Base-by-base conservation (phyloP, 2,888 invertebrate species). In the Macaria notata region DNA sequence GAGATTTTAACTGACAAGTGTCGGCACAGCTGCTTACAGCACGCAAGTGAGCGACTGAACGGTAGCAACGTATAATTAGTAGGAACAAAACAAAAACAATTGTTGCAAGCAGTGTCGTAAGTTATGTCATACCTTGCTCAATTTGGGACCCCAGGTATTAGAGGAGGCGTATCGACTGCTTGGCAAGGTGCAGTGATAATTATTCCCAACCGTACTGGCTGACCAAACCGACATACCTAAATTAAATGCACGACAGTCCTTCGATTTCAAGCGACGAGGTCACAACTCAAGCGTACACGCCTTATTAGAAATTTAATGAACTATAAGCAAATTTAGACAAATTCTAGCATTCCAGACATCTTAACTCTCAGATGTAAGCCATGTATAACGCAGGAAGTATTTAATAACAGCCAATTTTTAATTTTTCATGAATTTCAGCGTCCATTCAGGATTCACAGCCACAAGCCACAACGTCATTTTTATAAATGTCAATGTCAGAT, bases 151-250 rank as follows among this genome's bases (percentile, higher is more conserved):
- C 89, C 91, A 90, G 73, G 75, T 88, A 83, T 84, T 84, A 78
- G 84, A 81, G 63, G 83, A 79, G 75, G 79, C 78, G 82, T 82
- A 83, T 73, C 88, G 86, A 80, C 84, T 83, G 78, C 81, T 79
- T 75, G 84, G 83, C 75, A 84, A 80, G 74, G 79, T 82, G 76
- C 76, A 80, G 75, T 83, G 84, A 76, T 85, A 86, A 85, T 88
- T 89, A 84, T 88, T 88, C 76, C 88, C 94, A 84, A 93, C 92
- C 74, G 93, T 92, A 81, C 93, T 92, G 79, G 94, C 94, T 77
- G 94, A 94, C 95, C 95, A 95, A 86, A 95, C 93, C 90, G 95
- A 95, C 95, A 94, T 94, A 88, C 89, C 89, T 89, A 91, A 86
- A 73, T 79, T 84, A 81, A 83, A 83, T 76, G 78, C 80, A 84